Base-by-base conservation (phyloP, 2,888 invertebrate species). In the Tipula lateralis region DNA sequence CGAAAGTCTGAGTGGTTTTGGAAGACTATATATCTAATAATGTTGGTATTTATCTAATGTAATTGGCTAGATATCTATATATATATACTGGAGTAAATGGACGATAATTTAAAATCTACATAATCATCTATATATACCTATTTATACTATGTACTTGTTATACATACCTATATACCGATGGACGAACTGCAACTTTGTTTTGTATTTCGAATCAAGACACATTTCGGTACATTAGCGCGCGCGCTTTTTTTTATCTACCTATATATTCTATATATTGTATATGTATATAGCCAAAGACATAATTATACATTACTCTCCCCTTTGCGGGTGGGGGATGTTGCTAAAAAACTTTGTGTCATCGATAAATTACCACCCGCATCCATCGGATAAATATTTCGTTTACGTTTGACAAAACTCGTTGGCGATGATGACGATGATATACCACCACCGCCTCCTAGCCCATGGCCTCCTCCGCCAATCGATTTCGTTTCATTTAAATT, bases 331-430 rank as follows among this genome's bases (percentile, higher is more conserved):
- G 83, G 34, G 12, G 36, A 83, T 5, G 29, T 5, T 85, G 92
- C 90, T 85, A 89, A 87, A 66, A 66, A 66, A 9, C 86, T 85
- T 32, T 84, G 81, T 86, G 87, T 86, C 24, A 85, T 84, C 16
- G 85, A 83, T n/a, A 86, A 89, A 86, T 85, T 84, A 29, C 85
- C 83, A 19, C 91, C 91, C 29, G 85, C 84, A 29, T 91, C 91
- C 85, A 92, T 91, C 84, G 93, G 93, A 89, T 93, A 93, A 83
- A 93, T 92, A 87, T 92, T 92, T 87, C 93, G 93, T 87, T 93
- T 93, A 86, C 93, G 91, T 86, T 92, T 91, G 1, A 93, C 92
- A 87, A 91, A 92, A 88, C 91, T 92, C 82, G 93, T 92, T 80
- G 92, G 91, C 9, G 91, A 91, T 85, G 87, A 89, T 85, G 83